These are phyloP conservation scores for Lindbergichthys nudifrons DNA, from an alignment of 2,797 vertebrate genomes.

Conservation along the genomic window DNA sequence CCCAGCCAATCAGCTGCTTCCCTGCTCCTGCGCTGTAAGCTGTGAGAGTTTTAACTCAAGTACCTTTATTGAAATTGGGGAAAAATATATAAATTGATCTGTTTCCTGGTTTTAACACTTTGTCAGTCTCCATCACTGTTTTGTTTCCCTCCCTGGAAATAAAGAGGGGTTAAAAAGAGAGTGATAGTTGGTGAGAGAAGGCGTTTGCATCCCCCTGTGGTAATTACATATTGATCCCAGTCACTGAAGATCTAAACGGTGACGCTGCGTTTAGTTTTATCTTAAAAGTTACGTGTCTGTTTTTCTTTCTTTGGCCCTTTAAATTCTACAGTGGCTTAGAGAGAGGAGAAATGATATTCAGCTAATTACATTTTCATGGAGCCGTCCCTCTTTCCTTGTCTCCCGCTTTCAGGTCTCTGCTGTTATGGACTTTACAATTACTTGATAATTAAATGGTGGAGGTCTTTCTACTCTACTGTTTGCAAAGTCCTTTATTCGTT, in stretches of 20 bases:
- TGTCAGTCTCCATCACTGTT: slow-evolving; percentile 38
- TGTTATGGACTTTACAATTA: slow-evolving; percentile 78
- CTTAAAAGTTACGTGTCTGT: slow-evolving; percentile 61
- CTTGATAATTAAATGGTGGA: slow-evolving; percentile 79
- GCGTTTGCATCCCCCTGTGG: slow-evolving; percentile 65
- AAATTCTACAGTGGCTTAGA: slow-evolving; percentile 56
- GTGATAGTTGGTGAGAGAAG: slow-evolving; percentile 45
- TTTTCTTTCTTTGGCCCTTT: slow-evolving; percentile 44
- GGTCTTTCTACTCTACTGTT: slow-evolving; percentile 69
- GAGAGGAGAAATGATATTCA: slow-evolving; percentile 71
- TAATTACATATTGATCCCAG: slow-evolving; percentile 82
- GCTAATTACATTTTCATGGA: slow-evolving; percentile 79
- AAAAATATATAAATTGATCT: slow-evolving; percentile 15
- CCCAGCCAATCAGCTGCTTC: no score
- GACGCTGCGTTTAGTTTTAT: slow-evolving; percentile 70
- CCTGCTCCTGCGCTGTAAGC: neutral
- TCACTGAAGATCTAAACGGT: slow-evolving; percentile 75
- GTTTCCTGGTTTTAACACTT: slow-evolving; percentile 5
- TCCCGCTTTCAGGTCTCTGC: slow-evolving; percentile 65
- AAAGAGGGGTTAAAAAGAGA: slow-evolving; percentile 64
- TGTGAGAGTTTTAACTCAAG: slow-evolving; percentile 10
- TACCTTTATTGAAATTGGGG: slow-evolving; percentile 41
- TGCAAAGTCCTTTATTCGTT: slow-evolving; percentile 73
- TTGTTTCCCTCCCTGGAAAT: slow-evolving; percentile 42
- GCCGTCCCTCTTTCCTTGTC: slow-evolving; percentile 64